phyloP scores from a whole-genome alignment of 2,888 invertebrate genomes.

The Epinotia demarniana region DNA sequence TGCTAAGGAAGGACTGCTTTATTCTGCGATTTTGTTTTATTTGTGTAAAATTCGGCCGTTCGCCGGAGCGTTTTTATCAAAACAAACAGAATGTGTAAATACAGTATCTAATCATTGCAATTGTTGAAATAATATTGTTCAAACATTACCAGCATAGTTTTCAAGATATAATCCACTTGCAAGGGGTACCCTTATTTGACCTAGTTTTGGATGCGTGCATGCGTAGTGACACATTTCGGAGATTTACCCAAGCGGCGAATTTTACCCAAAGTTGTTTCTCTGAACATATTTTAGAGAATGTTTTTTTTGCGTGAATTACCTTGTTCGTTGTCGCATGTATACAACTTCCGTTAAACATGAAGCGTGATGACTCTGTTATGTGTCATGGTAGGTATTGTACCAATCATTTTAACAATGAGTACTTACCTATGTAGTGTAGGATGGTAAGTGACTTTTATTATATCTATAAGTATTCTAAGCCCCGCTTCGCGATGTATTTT shows the following conservation, averaged over 20 bases:
- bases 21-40: slow-evolving; percentile 12
- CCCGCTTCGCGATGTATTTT: slow-evolving; percentile 1
- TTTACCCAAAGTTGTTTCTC: not conserved
- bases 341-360: slow-evolving; percentile 2
- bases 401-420: slow-evolving; percentile 14
- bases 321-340: not conserved
- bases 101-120: not conserved
- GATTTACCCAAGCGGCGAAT: too few species aligned
- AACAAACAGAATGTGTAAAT: not conserved
- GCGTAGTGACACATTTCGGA: not conserved
- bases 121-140: not conserved
- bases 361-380: not conserved
- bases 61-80: not conserved
- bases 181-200: slow-evolving; percentile 4
- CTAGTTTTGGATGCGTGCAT: slow-evolving; percentile 5
- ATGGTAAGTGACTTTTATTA: too few species aligned
- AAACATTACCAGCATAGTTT: not conserved
- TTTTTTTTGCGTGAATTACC: not conserved
- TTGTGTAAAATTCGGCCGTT: not conserved
- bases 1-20: not conserved
- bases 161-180: slow-evolving; percentile 8
- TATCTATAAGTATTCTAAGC: too few species aligned
- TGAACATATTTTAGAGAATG: not conserved
- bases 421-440: not conserved
- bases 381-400: slow-evolving; percentile 19